Conservation (phyloP, 2,113 vertebrate genomes). For the Psilopogon haemacephalus region DNA sequence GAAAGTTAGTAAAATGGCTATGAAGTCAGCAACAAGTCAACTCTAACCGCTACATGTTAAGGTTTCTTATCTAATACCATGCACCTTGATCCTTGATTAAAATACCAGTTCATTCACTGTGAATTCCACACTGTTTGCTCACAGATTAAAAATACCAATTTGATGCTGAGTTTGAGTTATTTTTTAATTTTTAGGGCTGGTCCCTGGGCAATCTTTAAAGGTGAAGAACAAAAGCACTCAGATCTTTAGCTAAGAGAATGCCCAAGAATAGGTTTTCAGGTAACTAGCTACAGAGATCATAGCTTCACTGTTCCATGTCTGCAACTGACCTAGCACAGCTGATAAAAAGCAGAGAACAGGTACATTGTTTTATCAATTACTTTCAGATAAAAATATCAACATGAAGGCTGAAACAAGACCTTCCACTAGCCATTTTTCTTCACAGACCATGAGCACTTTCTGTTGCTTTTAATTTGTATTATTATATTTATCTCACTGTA, state of each 20-base stretch:
- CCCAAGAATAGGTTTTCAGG: neutral
- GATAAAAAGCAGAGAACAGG: neutral
- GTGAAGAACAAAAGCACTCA: neutral
- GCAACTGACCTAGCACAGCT: neutral
- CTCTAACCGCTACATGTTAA: neutral
- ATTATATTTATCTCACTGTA: neutral
- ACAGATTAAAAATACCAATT: neutral
- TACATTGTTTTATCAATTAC: neutral
- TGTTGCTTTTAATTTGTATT: neutral
- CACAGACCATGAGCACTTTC: neutral
- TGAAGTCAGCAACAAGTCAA: neutral
- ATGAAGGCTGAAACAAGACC: neutral
- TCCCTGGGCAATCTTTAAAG: neutral
- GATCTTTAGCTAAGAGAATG: neutral
- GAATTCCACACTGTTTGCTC: neutral
- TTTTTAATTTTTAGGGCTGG: neutral
- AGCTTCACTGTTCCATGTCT: neutral
- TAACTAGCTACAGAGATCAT: neutral
- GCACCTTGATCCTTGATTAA: neutral
- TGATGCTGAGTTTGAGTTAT: neutral
- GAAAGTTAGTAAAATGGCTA: neutral
- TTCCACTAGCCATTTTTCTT: neutral
- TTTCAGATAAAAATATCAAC: neutral
- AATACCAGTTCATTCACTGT: neutral
- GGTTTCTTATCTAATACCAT: neutral